A percentile compares a stretch with the other conserved stretches of the same genome.
phyloP scores from a whole-genome alignment of 2,113 vertebrate species.

The Lathamus discolor region DNA sequence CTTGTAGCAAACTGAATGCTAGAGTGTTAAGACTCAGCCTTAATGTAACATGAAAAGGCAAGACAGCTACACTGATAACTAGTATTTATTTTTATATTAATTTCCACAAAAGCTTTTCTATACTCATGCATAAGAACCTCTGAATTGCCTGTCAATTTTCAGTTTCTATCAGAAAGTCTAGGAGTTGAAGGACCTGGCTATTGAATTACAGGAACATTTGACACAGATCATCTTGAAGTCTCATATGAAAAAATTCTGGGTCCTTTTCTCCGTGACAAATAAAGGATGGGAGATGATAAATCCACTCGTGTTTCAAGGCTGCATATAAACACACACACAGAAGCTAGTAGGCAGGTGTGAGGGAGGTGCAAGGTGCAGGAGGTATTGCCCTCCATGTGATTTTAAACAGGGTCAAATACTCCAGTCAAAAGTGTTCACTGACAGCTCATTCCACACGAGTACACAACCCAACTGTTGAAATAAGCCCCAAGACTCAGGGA shows the following conservation, averaged over 20 bases:
- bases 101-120: neutral
- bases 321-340: neutral
- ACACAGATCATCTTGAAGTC: neutral
- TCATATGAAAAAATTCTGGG: neutral
- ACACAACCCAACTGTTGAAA: neutral
- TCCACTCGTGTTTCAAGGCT: neutral
- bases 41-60: neutral
- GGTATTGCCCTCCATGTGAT: neutral
- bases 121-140: neutral
- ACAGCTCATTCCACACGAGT: neutral
- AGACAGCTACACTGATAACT: neutral
- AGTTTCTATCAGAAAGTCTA: neutral
- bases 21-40: neutral
- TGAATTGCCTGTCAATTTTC: neutral
- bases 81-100: slow-evolving; percentile 13
- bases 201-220: neutral
- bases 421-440: neutral
- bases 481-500: neutral
- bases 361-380: neutral
- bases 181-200: neutral
- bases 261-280: neutral
- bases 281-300: neutral
- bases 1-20: neutral
- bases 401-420: neutral
- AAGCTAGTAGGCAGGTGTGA: neutral